Conservation (phyloP, 2,797 vertebrate genomes). For the Mormyrops attenuatus region DNA sequence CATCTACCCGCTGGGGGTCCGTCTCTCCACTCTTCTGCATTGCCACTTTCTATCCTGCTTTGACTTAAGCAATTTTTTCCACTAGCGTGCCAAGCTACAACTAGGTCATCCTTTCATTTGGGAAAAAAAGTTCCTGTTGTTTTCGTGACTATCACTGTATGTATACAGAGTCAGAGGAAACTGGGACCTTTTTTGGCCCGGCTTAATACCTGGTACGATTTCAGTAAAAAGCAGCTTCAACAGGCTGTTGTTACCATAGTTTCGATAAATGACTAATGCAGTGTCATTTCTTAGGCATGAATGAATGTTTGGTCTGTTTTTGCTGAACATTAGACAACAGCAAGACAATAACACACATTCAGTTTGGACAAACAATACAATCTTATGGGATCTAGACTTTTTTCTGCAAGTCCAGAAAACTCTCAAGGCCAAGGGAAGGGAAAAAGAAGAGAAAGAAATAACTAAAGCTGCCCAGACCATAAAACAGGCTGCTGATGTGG, state of each 20-base stretch:
- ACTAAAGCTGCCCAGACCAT: not conserved
- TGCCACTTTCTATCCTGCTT: not conserved
- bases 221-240: not conserved
- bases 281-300: not conserved
- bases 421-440: not conserved
- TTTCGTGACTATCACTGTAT: not conserved
- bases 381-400: not conserved
- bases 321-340: not conserved
- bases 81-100: not conserved
- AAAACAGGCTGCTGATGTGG: not conserved
- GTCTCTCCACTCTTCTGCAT: not conserved
- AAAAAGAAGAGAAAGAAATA: not conserved
- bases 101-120: conserved; percentile 4
- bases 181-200: not conserved
- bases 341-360: not conserved
- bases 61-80: not conserved
- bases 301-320: conserved; percentile 1
- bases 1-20: not conserved
- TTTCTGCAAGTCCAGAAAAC: not conserved
- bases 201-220: not conserved
- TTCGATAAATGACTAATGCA: not conserved
- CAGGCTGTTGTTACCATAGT: not conserved
- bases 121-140: not conserved
- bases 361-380: not conserved
- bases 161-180: not conserved